phyloP scores from a whole-genome alignment of 2,797 vertebrate species.

The Pteronotus mesoamericanus region DNA sequence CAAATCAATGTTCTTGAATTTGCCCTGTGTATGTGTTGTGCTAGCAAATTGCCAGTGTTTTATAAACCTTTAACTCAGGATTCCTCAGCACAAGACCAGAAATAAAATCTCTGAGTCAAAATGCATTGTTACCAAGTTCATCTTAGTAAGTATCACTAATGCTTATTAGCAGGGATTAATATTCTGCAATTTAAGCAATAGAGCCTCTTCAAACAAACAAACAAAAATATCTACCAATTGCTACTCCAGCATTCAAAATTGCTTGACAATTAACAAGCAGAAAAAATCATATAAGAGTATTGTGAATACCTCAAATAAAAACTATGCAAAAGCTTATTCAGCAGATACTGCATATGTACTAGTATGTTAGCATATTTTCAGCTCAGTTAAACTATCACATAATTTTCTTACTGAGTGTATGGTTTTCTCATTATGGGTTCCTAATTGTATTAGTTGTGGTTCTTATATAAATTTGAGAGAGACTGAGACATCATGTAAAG shows the following conservation, averaged over 20 bases:
- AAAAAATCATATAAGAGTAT: neutral
- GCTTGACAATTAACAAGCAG: neutral
- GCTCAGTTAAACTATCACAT: neutral
- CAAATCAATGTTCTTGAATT: neutral
- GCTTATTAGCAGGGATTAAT: neutral
- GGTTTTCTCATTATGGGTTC: neutral
- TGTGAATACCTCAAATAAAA: neutral
- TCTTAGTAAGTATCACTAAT: neutral
- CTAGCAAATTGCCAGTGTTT: neutral
- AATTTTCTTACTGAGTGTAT: neutral
- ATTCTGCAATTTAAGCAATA: neutral
- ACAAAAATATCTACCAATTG: neutral
- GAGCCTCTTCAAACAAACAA: neutral
- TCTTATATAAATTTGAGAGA: neutral
- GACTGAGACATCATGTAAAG: neutral
- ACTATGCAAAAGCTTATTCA: neutral
- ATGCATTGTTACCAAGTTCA: slow-evolving; percentile 17
- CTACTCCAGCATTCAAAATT: neutral
- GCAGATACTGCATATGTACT: neutral
- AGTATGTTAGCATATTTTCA: neutral
- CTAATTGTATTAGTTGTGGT: neutral
- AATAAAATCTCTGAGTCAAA: slow-evolving; percentile 3
- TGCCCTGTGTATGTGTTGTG: neutral
- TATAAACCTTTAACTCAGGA: slow-evolving; percentile 15
- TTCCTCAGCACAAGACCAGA: neutral